phyloP scores from a whole-genome alignment of 2,888 invertebrate genomes.

The Vannuccia rotundouncinata region DNA sequence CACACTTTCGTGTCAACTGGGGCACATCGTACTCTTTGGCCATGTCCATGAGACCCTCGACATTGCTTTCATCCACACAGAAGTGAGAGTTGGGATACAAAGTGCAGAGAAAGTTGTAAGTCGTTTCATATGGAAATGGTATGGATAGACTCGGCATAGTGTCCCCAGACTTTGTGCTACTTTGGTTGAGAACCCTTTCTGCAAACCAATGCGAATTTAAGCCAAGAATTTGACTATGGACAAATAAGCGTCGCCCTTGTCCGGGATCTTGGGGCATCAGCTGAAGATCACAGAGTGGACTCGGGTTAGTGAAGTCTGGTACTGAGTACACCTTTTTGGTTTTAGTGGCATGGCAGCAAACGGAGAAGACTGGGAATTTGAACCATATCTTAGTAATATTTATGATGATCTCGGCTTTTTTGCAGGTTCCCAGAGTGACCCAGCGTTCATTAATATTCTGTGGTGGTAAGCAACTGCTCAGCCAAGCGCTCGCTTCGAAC shows the following conservation, averaged over 20 bases:
- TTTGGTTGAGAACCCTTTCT: slow-evolving; percentile 13
- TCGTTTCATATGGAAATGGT: slow-evolving; percentile 32
- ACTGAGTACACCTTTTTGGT: slow-evolving; percentile 34
- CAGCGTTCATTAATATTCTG: slow-evolving; percentile 37
- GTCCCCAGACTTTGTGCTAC: slow-evolving; percentile 31
- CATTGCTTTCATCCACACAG: slow-evolving; percentile 15
- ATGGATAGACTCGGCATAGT: slow-evolving; percentile 9
- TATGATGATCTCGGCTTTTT: slow-evolving; percentile 31
- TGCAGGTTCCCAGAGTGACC: slow-evolving; percentile 34
- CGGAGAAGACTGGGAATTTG: slow-evolving; percentile 33
- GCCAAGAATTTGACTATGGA: slow-evolving; percentile 34
- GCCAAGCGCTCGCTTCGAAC: slow-evolving; percentile 38
- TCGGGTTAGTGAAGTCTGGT: slow-evolving; percentile 33
- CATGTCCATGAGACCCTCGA: slow-evolving; percentile 37
- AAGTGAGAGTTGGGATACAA: slow-evolving; percentile 35
- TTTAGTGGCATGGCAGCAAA: slow-evolving; percentile 34
- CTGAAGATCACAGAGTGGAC: slow-evolving; percentile 33
- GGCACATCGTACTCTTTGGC: slow-evolving; percentile 37
- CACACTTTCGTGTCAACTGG: slow-evolving; percentile 35
- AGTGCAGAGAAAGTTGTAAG: slow-evolving; percentile 33
- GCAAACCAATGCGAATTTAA: slow-evolving; percentile 34
- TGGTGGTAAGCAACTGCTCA: slow-evolving; percentile 30
- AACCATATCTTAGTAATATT: slow-evolving; percentile 38
- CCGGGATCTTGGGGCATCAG: slow-evolving; percentile 34
- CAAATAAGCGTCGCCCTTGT: slow-evolving; percentile 33